These are phyloP conservation scores for Bombylius major DNA, from an alignment of 2,888 invertebrate genomes.

Conservation along the genomic window DNA sequence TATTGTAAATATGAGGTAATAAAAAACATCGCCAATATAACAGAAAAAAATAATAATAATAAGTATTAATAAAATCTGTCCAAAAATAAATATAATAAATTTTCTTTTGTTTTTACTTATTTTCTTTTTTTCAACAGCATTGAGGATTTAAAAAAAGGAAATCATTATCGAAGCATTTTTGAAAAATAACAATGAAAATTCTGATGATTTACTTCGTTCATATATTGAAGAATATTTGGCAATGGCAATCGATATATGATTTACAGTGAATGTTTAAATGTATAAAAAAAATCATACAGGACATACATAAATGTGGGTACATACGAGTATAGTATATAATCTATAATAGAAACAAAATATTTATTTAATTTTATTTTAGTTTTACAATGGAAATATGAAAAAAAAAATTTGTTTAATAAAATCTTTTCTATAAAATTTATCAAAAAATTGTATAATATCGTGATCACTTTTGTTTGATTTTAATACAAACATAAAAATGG, in stretches of 20 bases:
- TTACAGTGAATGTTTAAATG: slow-evolving; percentile 19
- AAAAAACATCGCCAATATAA: too few species aligned
- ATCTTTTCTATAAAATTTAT: slow-evolving; percentile 45
- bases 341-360: too few species aligned
- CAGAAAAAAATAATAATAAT: too few species aligned
- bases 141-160: slow-evolving; percentile 53
- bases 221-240: slow-evolving; percentile 52
- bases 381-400: neutral
- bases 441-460: slow-evolving; percentile 40
- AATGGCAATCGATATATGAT: slow-evolving; percentile 46
- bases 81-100: too few species aligned
- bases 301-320: too few species aligned
- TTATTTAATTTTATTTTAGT: neutral
- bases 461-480: slow-evolving; percentile 48
- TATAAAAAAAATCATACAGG: too few species aligned
- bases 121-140: slow-evolving; percentile 38
- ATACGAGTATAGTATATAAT: too few species aligned
- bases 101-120: too few species aligned
- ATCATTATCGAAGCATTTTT: slow-evolving; percentile 51
- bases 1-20: slow-evolving; percentile 73
- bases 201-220: slow-evolving; percentile 38
- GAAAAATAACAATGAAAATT: slow-evolving; percentile 35
- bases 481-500: slow-evolving; percentile 54
- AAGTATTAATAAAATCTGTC: too few species aligned
- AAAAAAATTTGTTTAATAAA: slow-evolving; percentile 40